Evolutionary conservation across 2,888 invertebrate species (phyloP).

Genomic region (Oscheius sp.): DNA sequence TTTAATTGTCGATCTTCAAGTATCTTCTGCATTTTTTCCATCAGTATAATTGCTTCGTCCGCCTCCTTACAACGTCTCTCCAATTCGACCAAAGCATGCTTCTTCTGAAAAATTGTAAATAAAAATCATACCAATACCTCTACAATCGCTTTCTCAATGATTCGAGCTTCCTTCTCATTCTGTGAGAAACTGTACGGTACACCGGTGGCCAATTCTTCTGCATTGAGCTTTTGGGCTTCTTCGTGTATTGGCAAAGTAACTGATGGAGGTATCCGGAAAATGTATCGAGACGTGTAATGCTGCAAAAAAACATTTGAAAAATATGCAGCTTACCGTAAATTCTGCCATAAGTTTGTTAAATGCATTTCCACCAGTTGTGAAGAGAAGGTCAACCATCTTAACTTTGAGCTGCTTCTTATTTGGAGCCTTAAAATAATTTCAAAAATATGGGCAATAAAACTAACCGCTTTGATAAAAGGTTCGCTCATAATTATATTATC

Average conservation of each 20-base stretch:
- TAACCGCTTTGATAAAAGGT: background rate
- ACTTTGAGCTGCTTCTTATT: background rate
- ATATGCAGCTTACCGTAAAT: background rate
- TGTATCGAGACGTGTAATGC: background rate
- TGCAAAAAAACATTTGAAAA: background rate
- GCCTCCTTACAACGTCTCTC: background rate
- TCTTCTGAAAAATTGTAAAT: background rate
- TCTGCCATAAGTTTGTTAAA: conserved; percentile 1
- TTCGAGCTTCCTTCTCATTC: background rate
- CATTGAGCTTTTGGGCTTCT: background rate
- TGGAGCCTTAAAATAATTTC: background rate
- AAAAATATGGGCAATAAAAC: background rate
- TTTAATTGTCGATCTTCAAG: too few relatives aligned
- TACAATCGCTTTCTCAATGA: background rate
- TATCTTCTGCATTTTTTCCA: background rate
- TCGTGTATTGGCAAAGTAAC: conserved; percentile 11
- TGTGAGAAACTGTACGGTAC: background rate
- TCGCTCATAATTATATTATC: background rate
- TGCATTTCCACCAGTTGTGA: conserved; percentile 1
- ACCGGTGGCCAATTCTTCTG: background rate
- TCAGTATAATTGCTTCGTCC: background rate
- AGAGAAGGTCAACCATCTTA: conserved; percentile 2
- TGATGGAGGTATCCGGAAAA: conserved; percentile 3
- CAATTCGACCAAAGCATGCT: background rate
- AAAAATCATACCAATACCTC: background rate